A percentile compares a stretch with the other conserved stretches of the same genome.
phyloP scores from a whole-genome alignment of 37 sponge, comb jelly and placozoan genomes.

The Cliona cf. orientalis region DNA sequence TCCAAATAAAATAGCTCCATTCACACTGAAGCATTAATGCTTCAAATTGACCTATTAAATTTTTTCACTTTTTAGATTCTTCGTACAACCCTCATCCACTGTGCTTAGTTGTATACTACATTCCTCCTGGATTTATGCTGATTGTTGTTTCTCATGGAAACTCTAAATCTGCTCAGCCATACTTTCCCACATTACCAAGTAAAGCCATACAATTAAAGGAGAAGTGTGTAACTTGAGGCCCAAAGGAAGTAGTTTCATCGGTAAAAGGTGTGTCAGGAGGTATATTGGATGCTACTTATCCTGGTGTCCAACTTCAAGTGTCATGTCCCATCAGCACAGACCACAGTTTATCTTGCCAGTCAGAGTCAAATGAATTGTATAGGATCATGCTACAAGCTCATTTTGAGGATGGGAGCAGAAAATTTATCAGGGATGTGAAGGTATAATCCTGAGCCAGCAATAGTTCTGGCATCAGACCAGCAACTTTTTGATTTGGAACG shows the following conservation, averaged over 20 bases:
- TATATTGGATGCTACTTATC: no score
- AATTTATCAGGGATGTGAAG: conserved; percentile 22
- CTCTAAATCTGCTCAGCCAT: neutral
- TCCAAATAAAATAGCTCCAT: no score
- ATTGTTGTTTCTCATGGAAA: neutral
- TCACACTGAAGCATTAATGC: no score
- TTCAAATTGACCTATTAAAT: no score
- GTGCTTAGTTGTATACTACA: neutral
- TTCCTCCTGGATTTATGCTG: neutral
- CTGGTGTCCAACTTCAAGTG: no score
- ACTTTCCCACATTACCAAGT: neutral
- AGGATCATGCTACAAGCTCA: conserved; percentile 7
- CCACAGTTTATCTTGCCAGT: no score
- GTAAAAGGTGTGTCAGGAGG: no score
- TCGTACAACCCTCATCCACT: neutral
- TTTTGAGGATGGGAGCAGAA: neutral
- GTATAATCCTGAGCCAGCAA: conserved; percentile 29
- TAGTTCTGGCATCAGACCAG: conserved; percentile 15
- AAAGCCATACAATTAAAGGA: neutral
- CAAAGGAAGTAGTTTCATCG: neutral
- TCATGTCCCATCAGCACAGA: no score
- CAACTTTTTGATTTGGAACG: conserved; percentile 19
- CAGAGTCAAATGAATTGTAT: conserved; percentile 1
- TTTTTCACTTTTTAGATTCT: neutral
- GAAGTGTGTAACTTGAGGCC: neutral